Percentiles rank a stretch among this genome's conserved stretches.
Conservation (phyloP, 2,797 vertebrate species). For the Notolepis coatsorum region DNA sequence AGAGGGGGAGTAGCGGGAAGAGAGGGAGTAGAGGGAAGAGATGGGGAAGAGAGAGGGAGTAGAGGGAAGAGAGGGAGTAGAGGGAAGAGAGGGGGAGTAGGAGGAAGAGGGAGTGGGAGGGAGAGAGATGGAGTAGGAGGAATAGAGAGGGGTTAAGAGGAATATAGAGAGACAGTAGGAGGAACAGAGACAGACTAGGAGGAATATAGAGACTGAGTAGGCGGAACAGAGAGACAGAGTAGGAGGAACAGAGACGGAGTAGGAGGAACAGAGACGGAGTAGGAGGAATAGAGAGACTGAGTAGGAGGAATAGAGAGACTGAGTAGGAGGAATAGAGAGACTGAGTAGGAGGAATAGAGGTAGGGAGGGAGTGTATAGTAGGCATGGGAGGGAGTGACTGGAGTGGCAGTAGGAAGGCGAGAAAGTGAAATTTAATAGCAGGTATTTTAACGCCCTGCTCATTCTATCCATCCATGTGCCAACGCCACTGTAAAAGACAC, state of each 20-base stretch:
- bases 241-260: no score
- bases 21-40: constrained; percentile 9
- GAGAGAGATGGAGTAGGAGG: constrained; percentile 26
- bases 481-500: constrained; percentile 6
- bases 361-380: no score
- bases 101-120: background rate
- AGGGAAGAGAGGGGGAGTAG: background rate
- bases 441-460: constrained; percentile 47
- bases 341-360: no score
- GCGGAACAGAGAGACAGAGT: constrained; percentile 4
- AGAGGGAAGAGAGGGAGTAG: constrained; percentile 43
- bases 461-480: constrained; percentile 18
- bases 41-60: constrained; percentile 9
- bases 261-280: constrained; percentile 7
- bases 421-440: constrained; percentile 65
- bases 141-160: background rate
- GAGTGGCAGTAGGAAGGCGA: constrained; percentile 1
- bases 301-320: constrained; percentile 2
- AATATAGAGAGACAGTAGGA: no score
- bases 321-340: constrained; percentile 4
- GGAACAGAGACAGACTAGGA: constrained; percentile 55
- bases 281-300: constrained; percentile 65
- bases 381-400: constrained; percentile 26
- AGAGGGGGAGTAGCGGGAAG: constrained; percentile 13
- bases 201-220: constrained; percentile 1